These are phyloP conservation scores for Apomyelois bistriatella DNA, from an alignment of 2,888 invertebrate genomes.

Conservation along the genomic window DNA sequence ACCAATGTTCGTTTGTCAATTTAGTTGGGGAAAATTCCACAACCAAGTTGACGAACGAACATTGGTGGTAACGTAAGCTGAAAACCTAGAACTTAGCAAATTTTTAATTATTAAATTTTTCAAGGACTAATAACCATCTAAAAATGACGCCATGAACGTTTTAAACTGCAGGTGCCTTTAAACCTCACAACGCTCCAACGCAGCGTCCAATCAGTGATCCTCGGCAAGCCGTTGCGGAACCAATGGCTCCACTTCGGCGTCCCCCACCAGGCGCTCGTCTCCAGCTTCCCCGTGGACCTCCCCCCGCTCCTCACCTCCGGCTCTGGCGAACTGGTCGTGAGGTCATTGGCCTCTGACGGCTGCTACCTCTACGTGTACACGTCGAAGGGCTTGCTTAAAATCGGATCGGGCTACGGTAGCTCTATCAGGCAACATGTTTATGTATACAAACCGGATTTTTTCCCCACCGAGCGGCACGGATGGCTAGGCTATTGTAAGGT, in stretches of 20 bases:
- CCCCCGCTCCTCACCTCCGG: constrained; percentile 50
- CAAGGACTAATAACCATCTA: too few species aligned
- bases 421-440: constrained; percentile 96
- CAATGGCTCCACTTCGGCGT: constrained; percentile 95
- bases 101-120: too few species aligned
- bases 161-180: constrained; percentile 84
- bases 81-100: too few species aligned
- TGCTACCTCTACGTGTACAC: constrained; percentile 93
- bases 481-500: constrained; percentile 94
- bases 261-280: constrained; percentile 86
- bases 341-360: constrained; percentile 93
- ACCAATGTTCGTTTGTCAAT: too few species aligned
- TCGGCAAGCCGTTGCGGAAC: constrained; percentile 90
- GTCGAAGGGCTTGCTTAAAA: constrained; percentile 91
- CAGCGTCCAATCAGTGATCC: constrained; percentile 92
- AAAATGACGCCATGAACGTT: too few species aligned
- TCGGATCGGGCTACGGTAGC: constrained; percentile 96
- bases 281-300: constrained; percentile 81
- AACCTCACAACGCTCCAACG: constrained; percentile 92
- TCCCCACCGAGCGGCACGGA: constrained; percentile 88
- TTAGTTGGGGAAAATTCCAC: too few species aligned
- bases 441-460: constrained; percentile 88
- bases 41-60: too few species aligned
- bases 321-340: constrained; percentile 58
- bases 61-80: too few species aligned